phyloP scores from a whole-genome alignment of 2,888 invertebrate species.

The Biston stratarius region DNA sequence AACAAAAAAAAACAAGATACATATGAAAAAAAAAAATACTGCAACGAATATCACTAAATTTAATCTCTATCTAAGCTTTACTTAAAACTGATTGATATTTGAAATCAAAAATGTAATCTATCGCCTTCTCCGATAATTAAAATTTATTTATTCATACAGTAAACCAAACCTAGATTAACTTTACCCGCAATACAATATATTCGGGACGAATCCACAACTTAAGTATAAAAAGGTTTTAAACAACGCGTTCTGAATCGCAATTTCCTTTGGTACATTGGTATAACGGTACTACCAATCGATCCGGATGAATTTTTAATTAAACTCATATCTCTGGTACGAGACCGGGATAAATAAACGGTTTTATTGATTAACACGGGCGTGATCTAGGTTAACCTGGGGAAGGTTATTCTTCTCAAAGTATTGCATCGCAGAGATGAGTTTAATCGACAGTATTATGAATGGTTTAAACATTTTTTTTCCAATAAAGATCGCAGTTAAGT shows the following conservation, averaged over 20 bases:
- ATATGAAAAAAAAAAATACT: too few species aligned
- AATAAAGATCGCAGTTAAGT: too few species aligned
- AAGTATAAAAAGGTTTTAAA: slow-evolving; percentile 26
- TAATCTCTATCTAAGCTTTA: background rate
- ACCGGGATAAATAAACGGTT: slow-evolving; percentile 29
- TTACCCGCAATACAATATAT: slow-evolving; percentile 18
- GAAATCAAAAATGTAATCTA: background rate
- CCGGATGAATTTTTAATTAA: slow-evolving; percentile 44
- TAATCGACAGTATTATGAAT: too few species aligned
- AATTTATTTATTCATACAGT: slow-evolving; percentile 10
- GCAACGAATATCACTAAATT: too few species aligned
- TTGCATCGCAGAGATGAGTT: too few species aligned
- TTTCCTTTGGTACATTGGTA: slow-evolving; percentile 30
- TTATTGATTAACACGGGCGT: slow-evolving; percentile 25
- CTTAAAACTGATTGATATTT: background rate
- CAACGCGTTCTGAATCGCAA: slow-evolving; percentile 32
- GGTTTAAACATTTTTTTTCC: too few species aligned
- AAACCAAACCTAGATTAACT: slow-evolving; percentile 20
- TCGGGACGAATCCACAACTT: slow-evolving; percentile 18
- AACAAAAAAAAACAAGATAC: too few species aligned
- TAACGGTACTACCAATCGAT: slow-evolving; percentile 26
- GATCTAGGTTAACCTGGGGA: slow-evolving; percentile 21
- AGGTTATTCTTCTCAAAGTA: slow-evolving; percentile 1
- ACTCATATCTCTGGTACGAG: slow-evolving; percentile 37
- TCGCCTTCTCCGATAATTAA: background rate